Evolutionary conservation across 2,888 invertebrate genomes (phyloP).

Genomic region (Agriopis leucophaearia): DNA sequence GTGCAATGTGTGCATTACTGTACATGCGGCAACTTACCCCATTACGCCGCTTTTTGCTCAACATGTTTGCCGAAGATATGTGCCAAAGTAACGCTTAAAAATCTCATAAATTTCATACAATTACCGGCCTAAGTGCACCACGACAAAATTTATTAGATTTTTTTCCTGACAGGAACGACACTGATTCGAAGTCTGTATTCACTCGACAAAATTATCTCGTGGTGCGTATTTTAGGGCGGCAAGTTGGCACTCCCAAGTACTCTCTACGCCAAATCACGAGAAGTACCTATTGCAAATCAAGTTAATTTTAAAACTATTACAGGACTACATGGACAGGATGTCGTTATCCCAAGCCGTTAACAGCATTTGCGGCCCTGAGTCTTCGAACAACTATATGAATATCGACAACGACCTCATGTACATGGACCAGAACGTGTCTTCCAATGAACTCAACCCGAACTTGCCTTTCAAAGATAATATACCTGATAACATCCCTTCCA

Average conservation of each 20-base stretch:
- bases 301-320: slow-evolving; percentile 41
- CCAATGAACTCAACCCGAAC: slow-evolving; percentile 69
- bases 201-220: too few relatives aligned
- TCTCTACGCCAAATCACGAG: neutral
- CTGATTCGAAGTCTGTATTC: too few relatives aligned
- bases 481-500: slow-evolving; percentile 69
- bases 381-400: slow-evolving; percentile 70
- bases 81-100: too few relatives aligned
- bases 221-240: too few relatives aligned
- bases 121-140: too few relatives aligned
- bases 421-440: slow-evolving; percentile 72
- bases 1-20: too few relatives aligned
- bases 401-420: slow-evolving; percentile 79
- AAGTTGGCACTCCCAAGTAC: neutral
- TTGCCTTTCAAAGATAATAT: slow-evolving; percentile 70
- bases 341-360: slow-evolving; percentile 79
- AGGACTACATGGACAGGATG: slow-evolving; percentile 82
- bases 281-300: neutral
- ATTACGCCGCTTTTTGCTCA: too few relatives aligned
- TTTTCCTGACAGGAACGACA: too few relatives aligned
- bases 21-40: too few relatives aligned
- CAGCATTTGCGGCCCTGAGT: slow-evolving; percentile 78
- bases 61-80: too few relatives aligned
- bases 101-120: too few relatives aligned
- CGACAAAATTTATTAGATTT: too few relatives aligned